Conservation (phyloP, 2,797 vertebrate genomes). For the Taeniopygia guttata region DNA sequence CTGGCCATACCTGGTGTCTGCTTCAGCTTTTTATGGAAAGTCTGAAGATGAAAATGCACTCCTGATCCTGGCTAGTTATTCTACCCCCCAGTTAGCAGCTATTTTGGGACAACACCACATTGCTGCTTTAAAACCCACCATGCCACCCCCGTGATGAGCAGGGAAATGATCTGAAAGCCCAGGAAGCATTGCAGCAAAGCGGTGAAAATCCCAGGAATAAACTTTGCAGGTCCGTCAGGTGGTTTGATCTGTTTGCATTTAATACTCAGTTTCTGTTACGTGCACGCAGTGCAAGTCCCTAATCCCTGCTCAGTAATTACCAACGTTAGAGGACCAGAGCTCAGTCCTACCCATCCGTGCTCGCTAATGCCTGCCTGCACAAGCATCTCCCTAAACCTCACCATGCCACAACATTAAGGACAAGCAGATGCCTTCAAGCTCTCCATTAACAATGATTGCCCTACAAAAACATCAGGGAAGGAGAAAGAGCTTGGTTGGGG, state of each 20-base stretch:
- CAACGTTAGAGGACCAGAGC: conserved; percentile 7
- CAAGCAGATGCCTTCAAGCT: not conserved
- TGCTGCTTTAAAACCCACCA: fast-evolving
- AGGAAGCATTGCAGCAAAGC: fast-evolving
- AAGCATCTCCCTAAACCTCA: not conserved
- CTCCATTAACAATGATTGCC: not conserved
- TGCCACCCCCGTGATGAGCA: fast-evolving
- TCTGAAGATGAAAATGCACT: not conserved
- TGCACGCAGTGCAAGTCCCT: not conserved
- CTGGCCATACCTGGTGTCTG: not conserved
- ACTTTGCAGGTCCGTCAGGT: not conserved
- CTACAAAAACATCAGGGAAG: not conserved
- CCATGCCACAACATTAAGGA: not conserved
- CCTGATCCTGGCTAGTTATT: not conserved
- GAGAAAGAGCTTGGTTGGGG: not conserved
- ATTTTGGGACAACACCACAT: not conserved
- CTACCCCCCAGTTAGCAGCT: not conserved
- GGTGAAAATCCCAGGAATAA: not conserved
- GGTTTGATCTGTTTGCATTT: conserved; percentile 37
- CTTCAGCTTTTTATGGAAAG: not conserved
- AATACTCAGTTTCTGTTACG: not conserved
- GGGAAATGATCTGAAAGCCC: not conserved
- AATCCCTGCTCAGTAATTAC: conserved; percentile 45
- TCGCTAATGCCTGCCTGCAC: not conserved
- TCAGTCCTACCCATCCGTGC: not conserved